A percentile compares a stretch with the other conserved stretches of the same genome.
phyloP scores from a whole-genome alignment of 2,113 vertebrate genomes.

The Ictalurus punctatus region DNA sequence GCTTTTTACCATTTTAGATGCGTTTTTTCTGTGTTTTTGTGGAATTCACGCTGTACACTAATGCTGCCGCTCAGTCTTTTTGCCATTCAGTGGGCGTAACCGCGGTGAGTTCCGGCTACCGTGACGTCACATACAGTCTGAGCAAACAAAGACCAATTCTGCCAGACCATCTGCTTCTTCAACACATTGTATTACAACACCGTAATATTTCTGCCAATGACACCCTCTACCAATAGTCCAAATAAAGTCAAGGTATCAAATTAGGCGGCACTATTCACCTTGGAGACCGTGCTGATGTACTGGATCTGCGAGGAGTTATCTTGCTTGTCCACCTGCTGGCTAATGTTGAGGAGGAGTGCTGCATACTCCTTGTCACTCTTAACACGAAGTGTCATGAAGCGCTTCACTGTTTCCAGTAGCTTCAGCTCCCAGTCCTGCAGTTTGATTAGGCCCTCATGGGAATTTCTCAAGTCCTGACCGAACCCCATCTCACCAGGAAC shows the following conservation, averaged over 20 bases:
- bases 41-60: no score
- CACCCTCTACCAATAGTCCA: background rate
- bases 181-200: background rate
- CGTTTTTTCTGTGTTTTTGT: no score
- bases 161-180: background rate
- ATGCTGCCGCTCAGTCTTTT: no score
- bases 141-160: background rate
- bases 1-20: no score
- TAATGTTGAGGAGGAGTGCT: conserved; percentile 90
- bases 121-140: background rate
- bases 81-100: no score
- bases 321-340: conserved; percentile 90
- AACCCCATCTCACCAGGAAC: conserved; percentile 90
- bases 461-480: conserved; percentile 90
- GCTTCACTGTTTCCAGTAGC: conserved; percentile 92
- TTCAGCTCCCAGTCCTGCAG: conserved; percentile 97
- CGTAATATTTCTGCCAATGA: background rate
- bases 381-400: conserved; percentile 93
- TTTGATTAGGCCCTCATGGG: conserved; percentile 94
- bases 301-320: conserved; percentile 83
- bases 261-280: conserved; percentile 72
- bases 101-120: no score
- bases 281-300: conserved; percentile 90
- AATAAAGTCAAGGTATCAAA: background rate
- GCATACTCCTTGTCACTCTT: conserved; percentile 98